Conservation (phyloP, 92 coral and sea anemone genomes). For the Zoanthus solanderi region DNA sequence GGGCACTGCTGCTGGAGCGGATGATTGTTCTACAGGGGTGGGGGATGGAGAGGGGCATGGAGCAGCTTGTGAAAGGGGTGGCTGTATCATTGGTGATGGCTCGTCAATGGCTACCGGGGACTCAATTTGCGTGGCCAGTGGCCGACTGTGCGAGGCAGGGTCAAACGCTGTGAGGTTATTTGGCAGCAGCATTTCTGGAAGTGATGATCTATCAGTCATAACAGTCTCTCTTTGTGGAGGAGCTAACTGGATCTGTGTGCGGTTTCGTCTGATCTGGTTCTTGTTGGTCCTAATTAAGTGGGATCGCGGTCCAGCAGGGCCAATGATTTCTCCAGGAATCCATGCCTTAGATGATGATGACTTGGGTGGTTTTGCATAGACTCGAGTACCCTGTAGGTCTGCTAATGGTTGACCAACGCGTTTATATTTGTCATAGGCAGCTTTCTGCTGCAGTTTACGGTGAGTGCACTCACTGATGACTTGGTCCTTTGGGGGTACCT, state of each 20-base stretch:
- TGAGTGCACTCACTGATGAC: constrained; percentile 3
- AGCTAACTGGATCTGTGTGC: not conserved
- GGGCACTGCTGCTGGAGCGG: not conserved
- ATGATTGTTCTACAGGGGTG: not conserved
- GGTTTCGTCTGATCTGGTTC: not conserved
- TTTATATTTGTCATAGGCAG: not conserved
- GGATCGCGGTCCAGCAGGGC: not conserved
- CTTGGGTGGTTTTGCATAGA: not conserved
- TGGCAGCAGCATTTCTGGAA: not conserved
- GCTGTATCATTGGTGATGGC: not conserved
- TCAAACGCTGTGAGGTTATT: not conserved
- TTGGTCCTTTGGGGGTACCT: constrained; percentile 32
- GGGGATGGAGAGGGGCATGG: not conserved
- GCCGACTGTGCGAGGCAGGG: not conserved
- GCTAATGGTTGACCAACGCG: constrained; percentile 44
- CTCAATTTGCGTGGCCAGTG: not conserved
- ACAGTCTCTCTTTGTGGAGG: not conserved
- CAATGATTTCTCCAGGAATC: not conserved
- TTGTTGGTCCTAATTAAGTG: not conserved
- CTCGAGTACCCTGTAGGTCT: not conserved
- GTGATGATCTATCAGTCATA: not conserved
- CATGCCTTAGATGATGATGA: not conserved
- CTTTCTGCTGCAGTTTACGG: not conserved
- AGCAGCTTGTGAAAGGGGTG: not conserved
- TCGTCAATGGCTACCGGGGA: not conserved